These are phyloP conservation scores for Chanos chanos DNA, from an alignment of 2,797 vertebrate species.

Conservation along the genomic window DNA sequence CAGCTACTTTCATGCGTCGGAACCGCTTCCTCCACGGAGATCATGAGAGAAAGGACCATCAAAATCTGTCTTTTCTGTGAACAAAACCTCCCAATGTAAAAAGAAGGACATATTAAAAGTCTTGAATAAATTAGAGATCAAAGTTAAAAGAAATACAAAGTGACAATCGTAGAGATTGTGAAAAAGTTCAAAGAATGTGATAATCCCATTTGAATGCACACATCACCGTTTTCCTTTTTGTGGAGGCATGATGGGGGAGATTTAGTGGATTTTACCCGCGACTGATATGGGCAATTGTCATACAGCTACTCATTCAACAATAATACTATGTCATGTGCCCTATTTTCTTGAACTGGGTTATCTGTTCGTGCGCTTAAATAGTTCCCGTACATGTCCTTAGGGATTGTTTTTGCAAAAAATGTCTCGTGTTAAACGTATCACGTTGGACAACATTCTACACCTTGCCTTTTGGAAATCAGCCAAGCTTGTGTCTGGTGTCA, in stretches of 20 bases:
- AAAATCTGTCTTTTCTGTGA: slow-evolving; percentile 53
- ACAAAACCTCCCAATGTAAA: slow-evolving; percentile 52
- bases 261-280: too few relatives aligned
- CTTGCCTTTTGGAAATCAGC: slow-evolving; percentile 62
- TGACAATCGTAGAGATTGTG: slow-evolving; percentile 63
- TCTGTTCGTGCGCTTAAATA: too few relatives aligned
- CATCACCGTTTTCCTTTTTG: slow-evolving; percentile 44
- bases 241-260: not conserved
- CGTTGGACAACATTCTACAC: slow-evolving; percentile 51
- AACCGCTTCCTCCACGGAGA: slow-evolving; percentile 54
- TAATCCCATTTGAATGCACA: slow-evolving; percentile 66
- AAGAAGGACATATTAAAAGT: slow-evolving; percentile 29
- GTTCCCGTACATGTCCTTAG: slow-evolving; percentile 14
- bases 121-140: slow-evolving; percentile 58
- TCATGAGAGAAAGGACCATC: slow-evolving; percentile 63
- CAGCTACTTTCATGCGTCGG: slow-evolving; percentile 21
- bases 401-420: slow-evolving; percentile 28
- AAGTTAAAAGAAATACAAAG: slow-evolving; percentile 63
- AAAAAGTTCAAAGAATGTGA: slow-evolving; percentile 60
- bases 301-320: too few relatives aligned
- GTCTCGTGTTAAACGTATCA: slow-evolving; percentile 21
- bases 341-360: too few relatives aligned
- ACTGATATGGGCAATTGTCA: too few relatives aligned
- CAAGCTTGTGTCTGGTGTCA: slow-evolving; percentile 67
- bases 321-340: too few relatives aligned